Percentiles rank a stretch among this genome's conserved stretches.
Conservation (phyloP, 2,113 vertebrate species). For the Cygnus atratus region DNA sequence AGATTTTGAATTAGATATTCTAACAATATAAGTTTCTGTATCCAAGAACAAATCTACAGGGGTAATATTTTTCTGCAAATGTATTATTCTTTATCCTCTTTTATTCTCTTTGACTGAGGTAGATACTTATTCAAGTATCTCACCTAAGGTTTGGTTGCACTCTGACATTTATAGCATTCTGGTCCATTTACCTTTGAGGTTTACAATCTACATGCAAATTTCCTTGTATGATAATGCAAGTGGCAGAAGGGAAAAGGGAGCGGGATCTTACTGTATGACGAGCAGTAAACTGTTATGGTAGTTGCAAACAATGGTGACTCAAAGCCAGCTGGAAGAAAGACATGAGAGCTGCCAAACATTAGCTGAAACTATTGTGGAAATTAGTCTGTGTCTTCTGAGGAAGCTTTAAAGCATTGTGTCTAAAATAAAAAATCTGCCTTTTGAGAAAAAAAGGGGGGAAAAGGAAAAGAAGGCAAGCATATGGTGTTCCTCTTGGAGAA, state of each 20-base stretch:
- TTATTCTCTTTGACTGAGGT: not conserved
- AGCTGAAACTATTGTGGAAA: not conserved
- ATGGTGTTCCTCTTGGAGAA: not conserved
- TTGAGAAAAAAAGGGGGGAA: not conserved
- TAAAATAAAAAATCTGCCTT: not conserved
- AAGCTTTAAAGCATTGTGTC: not conserved
- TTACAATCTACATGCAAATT: not conserved
- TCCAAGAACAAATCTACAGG: not conserved
- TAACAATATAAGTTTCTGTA: not conserved
- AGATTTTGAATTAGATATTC: not conserved
- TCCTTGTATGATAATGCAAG: not conserved
- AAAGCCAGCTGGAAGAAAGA: not conserved
- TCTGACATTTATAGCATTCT: not conserved
- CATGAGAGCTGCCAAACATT: not conserved
- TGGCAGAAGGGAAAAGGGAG: not conserved
- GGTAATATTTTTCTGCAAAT: not conserved
- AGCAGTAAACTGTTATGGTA: not conserved
- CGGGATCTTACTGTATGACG: not conserved
- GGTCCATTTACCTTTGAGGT: not conserved
- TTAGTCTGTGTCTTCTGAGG: not conserved
- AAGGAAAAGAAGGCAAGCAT: not conserved
- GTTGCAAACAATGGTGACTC: not conserved
- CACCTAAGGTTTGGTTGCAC: not conserved
- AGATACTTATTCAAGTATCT: not conserved
- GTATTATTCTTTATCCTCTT: not conserved